Conservation (phyloP, 2,888 invertebrate genomes). For the Andrena flavipes region DNA sequence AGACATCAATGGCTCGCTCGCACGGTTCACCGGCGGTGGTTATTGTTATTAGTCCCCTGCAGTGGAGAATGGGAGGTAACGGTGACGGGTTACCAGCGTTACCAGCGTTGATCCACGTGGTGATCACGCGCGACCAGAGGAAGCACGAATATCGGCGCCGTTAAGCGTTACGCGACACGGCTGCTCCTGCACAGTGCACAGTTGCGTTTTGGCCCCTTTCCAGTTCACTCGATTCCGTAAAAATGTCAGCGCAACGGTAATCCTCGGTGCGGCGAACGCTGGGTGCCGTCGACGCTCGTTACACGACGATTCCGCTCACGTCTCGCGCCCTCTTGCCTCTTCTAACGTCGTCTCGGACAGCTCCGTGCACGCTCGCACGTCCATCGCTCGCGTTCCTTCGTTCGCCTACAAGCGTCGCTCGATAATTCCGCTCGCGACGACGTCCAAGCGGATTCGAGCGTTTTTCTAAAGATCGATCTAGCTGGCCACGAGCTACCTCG, state of each 20-base stretch:
- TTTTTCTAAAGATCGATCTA: not conserved
- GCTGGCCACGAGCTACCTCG: not conserved
- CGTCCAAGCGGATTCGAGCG: conserved; percentile 1
- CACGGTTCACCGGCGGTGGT: not conserved
- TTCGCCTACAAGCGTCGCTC: too few relatives aligned
- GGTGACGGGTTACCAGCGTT: conserved; percentile 10
- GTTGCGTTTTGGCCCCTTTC: conserved; percentile 45
- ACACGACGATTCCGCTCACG: conserved; percentile 24
- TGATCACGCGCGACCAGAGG: conserved; percentile 9
- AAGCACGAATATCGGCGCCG: conserved; percentile 22
- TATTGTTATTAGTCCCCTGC: not conserved
- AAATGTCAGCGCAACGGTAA: conserved; percentile 35
- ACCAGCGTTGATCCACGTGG: conserved; percentile 54
- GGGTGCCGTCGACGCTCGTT: not conserved
- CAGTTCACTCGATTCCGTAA: conserved; percentile 39
- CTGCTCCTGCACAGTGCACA: not conserved
- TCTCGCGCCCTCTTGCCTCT: conserved; percentile 1
- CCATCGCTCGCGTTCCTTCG: not conserved
- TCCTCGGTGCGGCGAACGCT: conserved; percentile 7
- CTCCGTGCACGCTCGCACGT: conserved; percentile 18
- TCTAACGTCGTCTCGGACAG: conserved; percentile 1
- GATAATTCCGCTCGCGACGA: not conserved
- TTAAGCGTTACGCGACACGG: not conserved
- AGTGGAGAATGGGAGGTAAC: conserved; percentile 15
- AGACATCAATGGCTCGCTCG: conserved; percentile 47